phyloP scores from a whole-genome alignment of 2,113 vertebrate genomes.

The Psittacara wagleri region DNA sequence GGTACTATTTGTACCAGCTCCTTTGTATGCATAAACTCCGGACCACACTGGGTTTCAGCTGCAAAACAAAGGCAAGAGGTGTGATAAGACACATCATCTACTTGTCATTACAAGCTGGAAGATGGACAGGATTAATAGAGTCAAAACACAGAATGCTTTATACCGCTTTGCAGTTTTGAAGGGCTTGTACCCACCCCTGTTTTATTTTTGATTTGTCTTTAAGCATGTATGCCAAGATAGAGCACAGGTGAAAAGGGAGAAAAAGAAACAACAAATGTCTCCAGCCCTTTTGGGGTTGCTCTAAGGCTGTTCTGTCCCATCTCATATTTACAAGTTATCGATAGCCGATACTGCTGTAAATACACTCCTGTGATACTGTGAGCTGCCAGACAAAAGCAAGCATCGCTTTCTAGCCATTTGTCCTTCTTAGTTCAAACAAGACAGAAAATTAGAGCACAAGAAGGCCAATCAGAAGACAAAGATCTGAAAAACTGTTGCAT shows the following conservation, averaged over 20 bases:
- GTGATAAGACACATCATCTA: not conserved
- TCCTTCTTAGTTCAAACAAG: constrained; percentile 46
- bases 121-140: not conserved
- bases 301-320: not conserved
- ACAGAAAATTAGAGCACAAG: constrained; percentile 50
- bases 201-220: not conserved
- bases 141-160: not conserved
- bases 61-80: not conserved
- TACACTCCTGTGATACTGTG: not conserved
- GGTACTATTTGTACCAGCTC: not conserved
- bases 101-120: not conserved
- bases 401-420: not conserved
- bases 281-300: not conserved
- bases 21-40: rapidly evolving
- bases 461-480: constrained; percentile 27
- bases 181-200: not conserved
- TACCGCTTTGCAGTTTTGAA: not conserved
- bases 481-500: constrained; percentile 56
- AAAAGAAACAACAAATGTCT: not conserved
- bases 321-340: constrained; percentile 17
- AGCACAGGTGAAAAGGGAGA: not conserved
- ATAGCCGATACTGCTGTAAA: not conserved
- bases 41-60: not conserved
- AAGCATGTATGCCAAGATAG: not conserved
- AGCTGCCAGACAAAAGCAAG: not conserved